A percentile compares a stretch with the other conserved stretches of the same genome.
phyloP scores from a whole-genome alignment of 2,113 vertebrate genomes.

The Dinomys branickii region DNA sequence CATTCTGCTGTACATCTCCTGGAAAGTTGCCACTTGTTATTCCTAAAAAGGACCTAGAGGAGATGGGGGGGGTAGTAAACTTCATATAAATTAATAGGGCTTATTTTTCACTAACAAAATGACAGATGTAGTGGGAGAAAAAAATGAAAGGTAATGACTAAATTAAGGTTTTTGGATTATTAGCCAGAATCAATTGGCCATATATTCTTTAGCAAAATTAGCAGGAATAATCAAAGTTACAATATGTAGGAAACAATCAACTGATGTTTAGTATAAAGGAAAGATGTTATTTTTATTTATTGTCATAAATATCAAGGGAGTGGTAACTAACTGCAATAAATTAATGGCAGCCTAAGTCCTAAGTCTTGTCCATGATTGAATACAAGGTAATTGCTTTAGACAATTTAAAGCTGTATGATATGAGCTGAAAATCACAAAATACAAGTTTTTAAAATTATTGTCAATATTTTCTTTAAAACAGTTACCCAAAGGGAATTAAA shows the following conservation, averaged over 20 bases:
- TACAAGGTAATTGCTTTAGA: conserved; percentile 49
- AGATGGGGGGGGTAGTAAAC: not conserved
- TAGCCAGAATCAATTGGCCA: not conserved
- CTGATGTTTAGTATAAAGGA: not conserved
- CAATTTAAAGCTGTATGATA: not conserved
- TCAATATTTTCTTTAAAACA: conserved; percentile 11
- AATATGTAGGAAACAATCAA: not conserved
- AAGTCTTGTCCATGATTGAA: not conserved
- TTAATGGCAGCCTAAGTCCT: conserved; percentile 1
- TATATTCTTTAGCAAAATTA: not conserved
- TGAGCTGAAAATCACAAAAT: conserved; percentile 44
- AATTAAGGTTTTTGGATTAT: not conserved
- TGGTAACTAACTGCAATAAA: not conserved
- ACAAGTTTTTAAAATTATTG: not conserved
- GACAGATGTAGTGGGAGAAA: not conserved
- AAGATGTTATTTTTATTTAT: conserved; percentile 19
- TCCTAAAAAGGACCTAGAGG: not conserved
- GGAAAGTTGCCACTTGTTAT: conserved; percentile 29
- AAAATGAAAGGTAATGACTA: not conserved
- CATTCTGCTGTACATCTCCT: not conserved
- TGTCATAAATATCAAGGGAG: conserved; percentile 30
- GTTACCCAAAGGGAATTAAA: conserved; percentile 39
- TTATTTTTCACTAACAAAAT: conserved; percentile 1
- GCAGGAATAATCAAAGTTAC: conserved; percentile 2
- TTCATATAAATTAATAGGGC: not conserved